These are phyloP conservation scores for Nephila pilipes DNA, from an alignment of 1,140 invertebrate genomes.

Conservation along the genomic window DNA sequence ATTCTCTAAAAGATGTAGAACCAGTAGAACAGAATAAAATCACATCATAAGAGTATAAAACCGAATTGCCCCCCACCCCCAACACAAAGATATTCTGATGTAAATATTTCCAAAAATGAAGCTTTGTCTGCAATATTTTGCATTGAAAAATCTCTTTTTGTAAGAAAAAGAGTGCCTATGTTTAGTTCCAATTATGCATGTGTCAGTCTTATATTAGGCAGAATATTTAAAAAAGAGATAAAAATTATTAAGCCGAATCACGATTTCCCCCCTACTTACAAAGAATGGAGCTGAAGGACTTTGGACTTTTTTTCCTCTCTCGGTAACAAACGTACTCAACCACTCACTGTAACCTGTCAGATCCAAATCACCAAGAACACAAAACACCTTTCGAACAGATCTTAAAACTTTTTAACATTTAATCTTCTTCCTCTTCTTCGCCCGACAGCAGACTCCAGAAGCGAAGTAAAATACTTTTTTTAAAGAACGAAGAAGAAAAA, in stretches of 20 bases:
- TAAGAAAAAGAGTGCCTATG: no score
- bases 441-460: not conserved
- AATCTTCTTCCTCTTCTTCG: not conserved
- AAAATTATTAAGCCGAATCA: not conserved
- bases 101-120: no score
- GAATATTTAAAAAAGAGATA: not conserved
- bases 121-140: no score
- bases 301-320: not conserved
- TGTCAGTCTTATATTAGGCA: no score
- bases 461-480: not conserved
- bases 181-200: no score
- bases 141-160: no score
- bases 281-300: not conserved
- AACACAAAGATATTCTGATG: no score
- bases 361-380: conserved; percentile 1
- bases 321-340: not conserved
- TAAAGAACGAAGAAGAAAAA: not conserved
- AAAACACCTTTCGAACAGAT: conserved; percentile 6
- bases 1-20: no score
- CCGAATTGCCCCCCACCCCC: no score
- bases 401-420: conserved; percentile 28
- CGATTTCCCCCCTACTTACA: not conserved
- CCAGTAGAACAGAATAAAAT: no score
- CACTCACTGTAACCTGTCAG: not conserved
- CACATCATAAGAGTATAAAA: no score